Evolutionary conservation across 2,888 invertebrate genomes (phyloP), one percentile per base, ranked within the genome.

Genomic region (Homarus gammarus): DNA sequence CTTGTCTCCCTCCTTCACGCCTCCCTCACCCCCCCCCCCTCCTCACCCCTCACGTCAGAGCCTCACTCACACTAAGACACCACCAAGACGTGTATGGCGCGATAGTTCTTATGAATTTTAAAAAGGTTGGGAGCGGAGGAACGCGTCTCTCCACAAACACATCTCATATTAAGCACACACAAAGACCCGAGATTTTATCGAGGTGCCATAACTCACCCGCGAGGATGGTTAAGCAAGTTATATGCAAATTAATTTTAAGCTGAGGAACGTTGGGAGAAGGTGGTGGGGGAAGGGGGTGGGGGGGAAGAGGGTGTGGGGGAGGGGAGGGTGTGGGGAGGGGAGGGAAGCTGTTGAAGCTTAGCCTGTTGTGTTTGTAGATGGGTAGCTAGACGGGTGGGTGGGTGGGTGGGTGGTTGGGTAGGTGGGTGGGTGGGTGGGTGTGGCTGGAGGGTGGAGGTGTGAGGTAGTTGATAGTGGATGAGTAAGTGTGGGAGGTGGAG

Each of bases 71-170:
- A n/a, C 64, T 6, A n/a, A 64, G 27, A n/a, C 56, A 75, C 61
- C 85, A 77, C 61, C 73, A 40, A 77, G 44, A 56, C 85, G 61
- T 85, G 85, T 85, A 85, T 51, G 49, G 85, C 40, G 85, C 77
- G 85, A 85, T 85, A 77, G 85, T 85, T 85, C 85, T 85, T 85
- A 85, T 85, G 85, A 85, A 85, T 85, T 85, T 85, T 85, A 73
- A 85, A 85, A 85, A 85, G 73, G 77, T 56, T 18, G 36, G 73
- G 56, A 70, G 61, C 73, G 77, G 36, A 56, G 64, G 31, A 31
- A 56, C 77, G 33, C 77, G 40, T 68, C 85, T 68, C 85, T 85
- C 85, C 31, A 64, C 85, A 85, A 85, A 85, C 85, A 84, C 84
- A 85, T 75, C 77, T 85, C 85, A 77, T 85, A 85, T 85, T 85